Conservation (phyloP, 2,888 invertebrate genomes). For the Dasypogon diadema region DNA sequence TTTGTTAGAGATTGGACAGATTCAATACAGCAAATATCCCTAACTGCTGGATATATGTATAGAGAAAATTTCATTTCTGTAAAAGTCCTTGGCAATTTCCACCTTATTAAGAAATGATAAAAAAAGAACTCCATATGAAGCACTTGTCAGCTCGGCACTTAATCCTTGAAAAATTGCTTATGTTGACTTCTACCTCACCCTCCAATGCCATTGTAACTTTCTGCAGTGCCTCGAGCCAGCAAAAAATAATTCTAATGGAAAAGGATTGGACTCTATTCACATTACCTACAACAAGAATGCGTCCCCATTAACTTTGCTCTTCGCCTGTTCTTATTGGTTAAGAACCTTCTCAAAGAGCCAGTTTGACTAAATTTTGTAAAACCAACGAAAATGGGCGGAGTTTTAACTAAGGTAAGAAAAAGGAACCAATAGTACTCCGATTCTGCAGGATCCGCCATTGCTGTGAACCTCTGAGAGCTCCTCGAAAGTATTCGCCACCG, state of each 20-base stretch:
- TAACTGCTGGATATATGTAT: too few species aligned
- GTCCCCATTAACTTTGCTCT: slow-evolving; percentile 8
- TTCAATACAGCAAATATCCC: too few species aligned
- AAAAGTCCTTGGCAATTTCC: too few species aligned
- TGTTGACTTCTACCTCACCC: not conserved
- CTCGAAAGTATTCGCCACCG: slow-evolving; percentile 21
- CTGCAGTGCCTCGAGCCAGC: not conserved
- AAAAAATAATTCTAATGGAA: not conserved
- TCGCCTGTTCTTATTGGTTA: slow-evolving; percentile 21
- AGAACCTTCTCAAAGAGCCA: slow-evolving; percentile 9
- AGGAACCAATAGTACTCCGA: slow-evolving; percentile 46
- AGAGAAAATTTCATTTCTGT: too few species aligned
- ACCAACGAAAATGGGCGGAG: slow-evolving; percentile 50
- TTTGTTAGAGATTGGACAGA: too few species aligned
- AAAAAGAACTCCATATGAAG: not conserved
- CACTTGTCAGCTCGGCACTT: not conserved
- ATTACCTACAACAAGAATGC: slow-evolving; percentile 1
- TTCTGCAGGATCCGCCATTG: not conserved
- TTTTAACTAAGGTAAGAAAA: slow-evolving; percentile 46
- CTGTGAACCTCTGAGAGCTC: not conserved
- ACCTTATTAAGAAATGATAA: not conserved
- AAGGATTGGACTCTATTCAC: not conserved
- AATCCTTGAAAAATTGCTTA: not conserved
- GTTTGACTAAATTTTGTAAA: slow-evolving; percentile 37
- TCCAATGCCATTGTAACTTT: not conserved